These are phyloP conservation scores for Pyrrhura leucotis DNA, from an alignment of 2,797 vertebrate genomes.

Conservation along the genomic window DNA sequence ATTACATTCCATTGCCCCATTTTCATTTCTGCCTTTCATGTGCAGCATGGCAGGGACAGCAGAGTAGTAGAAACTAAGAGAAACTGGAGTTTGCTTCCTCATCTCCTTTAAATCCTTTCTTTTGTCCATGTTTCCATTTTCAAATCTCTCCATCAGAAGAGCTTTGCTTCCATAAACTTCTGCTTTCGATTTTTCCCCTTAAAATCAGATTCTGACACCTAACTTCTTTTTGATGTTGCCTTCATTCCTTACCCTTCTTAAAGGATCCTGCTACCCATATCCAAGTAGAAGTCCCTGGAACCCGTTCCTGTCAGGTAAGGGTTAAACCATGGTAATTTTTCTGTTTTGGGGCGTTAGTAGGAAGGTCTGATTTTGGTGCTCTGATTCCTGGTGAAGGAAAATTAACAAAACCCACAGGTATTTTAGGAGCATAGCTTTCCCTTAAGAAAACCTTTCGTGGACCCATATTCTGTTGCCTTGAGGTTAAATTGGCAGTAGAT, in stretches of 20 bases:
- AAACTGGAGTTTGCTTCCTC: not conserved
- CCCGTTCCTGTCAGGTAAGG: conserved; percentile 62
- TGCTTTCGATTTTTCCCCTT: not conserved
- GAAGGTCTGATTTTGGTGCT: not conserved
- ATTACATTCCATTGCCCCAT: not conserved
- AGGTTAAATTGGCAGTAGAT: not conserved
- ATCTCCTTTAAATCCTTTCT: not conserved
- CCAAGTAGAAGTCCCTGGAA: conserved; percentile 59
- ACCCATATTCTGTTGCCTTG: not conserved
- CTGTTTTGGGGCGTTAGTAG: not conserved
- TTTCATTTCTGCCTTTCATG: not conserved
- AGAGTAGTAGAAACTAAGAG: not conserved
- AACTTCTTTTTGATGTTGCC: conserved; percentile 59
- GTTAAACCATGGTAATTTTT: not conserved
- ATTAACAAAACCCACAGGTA: not conserved
- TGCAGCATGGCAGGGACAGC: not conserved
- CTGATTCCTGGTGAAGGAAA: not conserved
- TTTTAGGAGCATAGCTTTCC: not conserved
- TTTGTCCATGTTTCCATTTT: not conserved
- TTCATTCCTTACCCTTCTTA: conserved; percentile 40
- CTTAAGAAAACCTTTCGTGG: not conserved
- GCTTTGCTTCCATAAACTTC: not conserved
- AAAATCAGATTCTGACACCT: conserved; percentile 29
- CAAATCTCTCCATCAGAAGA: not conserved
- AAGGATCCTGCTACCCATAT: conserved; percentile 62